These are phyloP conservation scores for Pedionomus torquatus DNA, from an alignment of 2,113 vertebrate genomes.

Conservation along the genomic window DNA sequence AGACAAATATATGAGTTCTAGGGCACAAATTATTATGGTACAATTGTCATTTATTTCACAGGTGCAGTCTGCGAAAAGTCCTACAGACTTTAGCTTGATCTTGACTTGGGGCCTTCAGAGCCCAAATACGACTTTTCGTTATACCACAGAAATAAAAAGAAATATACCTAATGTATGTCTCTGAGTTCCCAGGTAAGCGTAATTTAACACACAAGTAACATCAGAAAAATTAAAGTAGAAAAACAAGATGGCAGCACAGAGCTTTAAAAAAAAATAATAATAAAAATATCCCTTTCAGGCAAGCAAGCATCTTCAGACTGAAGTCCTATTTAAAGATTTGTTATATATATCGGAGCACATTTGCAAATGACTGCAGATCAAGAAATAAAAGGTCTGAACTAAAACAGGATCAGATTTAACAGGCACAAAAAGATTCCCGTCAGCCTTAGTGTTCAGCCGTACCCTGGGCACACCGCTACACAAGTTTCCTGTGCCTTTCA, in stretches of 20 bases:
- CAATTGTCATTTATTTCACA: background rate
- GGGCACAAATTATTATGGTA: background rate
- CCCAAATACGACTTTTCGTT: background rate
- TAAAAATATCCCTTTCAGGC: background rate
- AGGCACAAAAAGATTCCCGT: background rate
- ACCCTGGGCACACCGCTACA: rapidly evolving
- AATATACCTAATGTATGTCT: background rate
- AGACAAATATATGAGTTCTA: background rate
- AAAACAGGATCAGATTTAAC: background rate
- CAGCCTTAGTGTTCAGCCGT: rapidly evolving
- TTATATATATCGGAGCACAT: background rate
- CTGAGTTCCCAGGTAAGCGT: background rate
- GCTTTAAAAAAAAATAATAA: background rate
- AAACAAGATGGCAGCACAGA: background rate
- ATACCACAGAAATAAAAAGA: background rate
- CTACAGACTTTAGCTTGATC: background rate
- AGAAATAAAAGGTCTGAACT: background rate
- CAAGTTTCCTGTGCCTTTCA: background rate
- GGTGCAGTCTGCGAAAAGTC: background rate
- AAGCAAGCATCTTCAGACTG: background rate
- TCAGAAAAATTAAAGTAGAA: background rate
- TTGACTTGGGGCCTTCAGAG: background rate
- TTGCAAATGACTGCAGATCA: background rate
- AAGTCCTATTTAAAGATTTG: background rate
- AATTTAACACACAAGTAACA: background rate